These are phyloP conservation scores for Tokudaia tokunoshimensis DNA, from an alignment of 2,797 vertebrate genomes.

Conservation along the genomic window DNA sequence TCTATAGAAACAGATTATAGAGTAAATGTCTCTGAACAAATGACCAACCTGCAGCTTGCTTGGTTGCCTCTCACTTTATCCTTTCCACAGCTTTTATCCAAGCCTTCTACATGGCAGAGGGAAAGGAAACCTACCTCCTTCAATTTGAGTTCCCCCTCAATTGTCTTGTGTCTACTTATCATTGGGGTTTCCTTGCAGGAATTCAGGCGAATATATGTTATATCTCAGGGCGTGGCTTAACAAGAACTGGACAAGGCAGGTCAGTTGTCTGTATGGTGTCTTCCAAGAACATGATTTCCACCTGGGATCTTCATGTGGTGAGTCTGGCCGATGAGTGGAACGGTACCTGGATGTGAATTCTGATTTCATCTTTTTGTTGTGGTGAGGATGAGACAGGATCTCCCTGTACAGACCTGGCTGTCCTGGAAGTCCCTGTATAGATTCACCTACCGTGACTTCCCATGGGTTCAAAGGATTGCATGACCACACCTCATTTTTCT, in stretches of 20 bases:
- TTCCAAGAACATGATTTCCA: fast-evolving
- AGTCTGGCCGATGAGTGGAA: not conserved
- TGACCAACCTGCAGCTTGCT: not conserved
- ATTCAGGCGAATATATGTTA: not conserved
- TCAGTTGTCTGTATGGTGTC: not conserved
- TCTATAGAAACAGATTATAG: not conserved
- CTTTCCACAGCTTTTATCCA: not conserved
- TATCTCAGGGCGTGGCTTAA: not conserved
- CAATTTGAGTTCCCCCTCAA: not conserved
- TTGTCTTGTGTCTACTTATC: not conserved
- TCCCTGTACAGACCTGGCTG: too few relatives aligned
- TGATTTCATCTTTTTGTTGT: too few relatives aligned
- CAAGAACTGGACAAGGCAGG: not conserved
- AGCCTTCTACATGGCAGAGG: not conserved
- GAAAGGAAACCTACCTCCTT: not conserved
- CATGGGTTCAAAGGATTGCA: not conserved
- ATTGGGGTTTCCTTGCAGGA: constrained; percentile 41
- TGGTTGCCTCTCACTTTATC: not conserved
- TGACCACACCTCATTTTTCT: not conserved
- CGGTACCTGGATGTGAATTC: too few relatives aligned
- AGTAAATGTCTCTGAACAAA: not conserved
- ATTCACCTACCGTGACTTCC: not conserved
- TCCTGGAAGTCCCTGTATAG: not conserved
- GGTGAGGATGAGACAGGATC: not conserved
- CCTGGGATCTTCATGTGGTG: constrained; percentile 56